These are phyloP conservation scores for Acrocyrtus sp. DNA, from an alignment of 2,888 invertebrate genomes.

Conservation along the genomic window DNA sequence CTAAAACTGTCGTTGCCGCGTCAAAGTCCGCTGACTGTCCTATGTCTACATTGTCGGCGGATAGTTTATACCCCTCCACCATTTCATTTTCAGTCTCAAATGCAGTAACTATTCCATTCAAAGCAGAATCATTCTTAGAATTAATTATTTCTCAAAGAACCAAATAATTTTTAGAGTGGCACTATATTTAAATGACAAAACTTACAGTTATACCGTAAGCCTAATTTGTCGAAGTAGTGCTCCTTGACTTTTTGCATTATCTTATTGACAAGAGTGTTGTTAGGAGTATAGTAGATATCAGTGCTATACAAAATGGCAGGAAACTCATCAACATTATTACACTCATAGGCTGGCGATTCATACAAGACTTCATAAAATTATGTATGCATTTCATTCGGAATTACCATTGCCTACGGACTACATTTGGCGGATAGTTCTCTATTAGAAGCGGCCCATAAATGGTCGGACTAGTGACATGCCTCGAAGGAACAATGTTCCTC, in stretches of 20 bases:
- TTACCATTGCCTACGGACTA: constrained; percentile 56
- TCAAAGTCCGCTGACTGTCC: constrained; percentile 46
- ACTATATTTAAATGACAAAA: neutral
- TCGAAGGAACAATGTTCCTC: constrained; percentile 75
- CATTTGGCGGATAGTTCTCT: constrained; percentile 49
- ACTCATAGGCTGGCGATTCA: neutral
- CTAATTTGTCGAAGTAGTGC: constrained; percentile 54
- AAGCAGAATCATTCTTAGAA: neutral
- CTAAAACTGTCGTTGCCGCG: constrained; percentile 56
- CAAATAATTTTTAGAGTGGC: neutral
- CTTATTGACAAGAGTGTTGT: constrained; percentile 53
- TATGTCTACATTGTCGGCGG: constrained; percentile 32
- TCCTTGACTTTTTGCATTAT: constrained; percentile 59
- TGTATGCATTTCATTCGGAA: constrained; percentile 4
- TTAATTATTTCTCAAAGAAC: neutral
- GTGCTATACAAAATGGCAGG: constrained; percentile 42
- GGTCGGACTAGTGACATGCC: constrained; percentile 63
- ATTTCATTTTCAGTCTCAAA: constrained; percentile 59
- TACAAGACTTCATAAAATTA: neutral
- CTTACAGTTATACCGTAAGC: constrained; percentile 59
- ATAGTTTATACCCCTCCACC: constrained; percentile 49
- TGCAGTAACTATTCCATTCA: constrained; percentile 56
- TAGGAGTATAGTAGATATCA: constrained; percentile 60
- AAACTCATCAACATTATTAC: neutral
- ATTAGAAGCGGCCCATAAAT: constrained; percentile 65